Evolutionary conservation across 2,888 invertebrate genomes (phyloP).

Genomic region (Leptopilina myrica): DNA sequence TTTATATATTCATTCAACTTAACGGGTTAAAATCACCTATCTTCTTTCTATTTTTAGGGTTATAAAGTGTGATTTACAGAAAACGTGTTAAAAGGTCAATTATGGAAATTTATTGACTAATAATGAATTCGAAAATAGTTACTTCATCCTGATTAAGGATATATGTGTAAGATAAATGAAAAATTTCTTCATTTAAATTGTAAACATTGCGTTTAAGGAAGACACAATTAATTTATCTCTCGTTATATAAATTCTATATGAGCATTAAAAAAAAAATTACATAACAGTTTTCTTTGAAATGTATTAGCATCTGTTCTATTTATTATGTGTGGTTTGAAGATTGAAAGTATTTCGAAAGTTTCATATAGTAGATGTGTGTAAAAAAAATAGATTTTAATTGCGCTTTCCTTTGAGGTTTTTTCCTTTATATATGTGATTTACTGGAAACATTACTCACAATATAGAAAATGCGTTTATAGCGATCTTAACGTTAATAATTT

Average conservation of each 20-base stretch:
- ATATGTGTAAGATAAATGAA: not conserved
- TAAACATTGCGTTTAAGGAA: conserved; percentile 12
- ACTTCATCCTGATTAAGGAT: not conserved
- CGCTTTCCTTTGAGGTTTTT: not conserved
- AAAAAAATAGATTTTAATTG: not conserved
- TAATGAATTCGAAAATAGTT: not conserved
- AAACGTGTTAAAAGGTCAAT: conserved; percentile 13
- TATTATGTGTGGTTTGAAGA: conserved; percentile 21
- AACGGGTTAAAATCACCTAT: not conserved
- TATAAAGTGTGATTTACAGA: conserved; percentile 17
- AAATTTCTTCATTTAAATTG: conserved; percentile 1
- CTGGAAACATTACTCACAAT: not conserved
- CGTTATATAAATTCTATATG: not conserved
- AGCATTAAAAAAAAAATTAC: not conserved
- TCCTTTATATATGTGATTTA: too few species aligned
- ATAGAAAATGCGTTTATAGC: too few species aligned
- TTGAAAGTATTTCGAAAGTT: conserved; percentile 22
- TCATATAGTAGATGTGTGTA: not conserved
- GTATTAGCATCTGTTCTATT: not conserved
- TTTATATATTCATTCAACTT: not conserved
- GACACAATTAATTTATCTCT: conserved; percentile 15
- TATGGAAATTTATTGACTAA: conserved; percentile 25
- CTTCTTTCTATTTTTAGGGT: not conserved
- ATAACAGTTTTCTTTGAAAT: conserved; percentile 1
- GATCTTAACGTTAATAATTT: too few species aligned